phyloP scores from a whole-genome alignment of 2,113 vertebrate genomes.

The Tachysurus fulvidraco region DNA sequence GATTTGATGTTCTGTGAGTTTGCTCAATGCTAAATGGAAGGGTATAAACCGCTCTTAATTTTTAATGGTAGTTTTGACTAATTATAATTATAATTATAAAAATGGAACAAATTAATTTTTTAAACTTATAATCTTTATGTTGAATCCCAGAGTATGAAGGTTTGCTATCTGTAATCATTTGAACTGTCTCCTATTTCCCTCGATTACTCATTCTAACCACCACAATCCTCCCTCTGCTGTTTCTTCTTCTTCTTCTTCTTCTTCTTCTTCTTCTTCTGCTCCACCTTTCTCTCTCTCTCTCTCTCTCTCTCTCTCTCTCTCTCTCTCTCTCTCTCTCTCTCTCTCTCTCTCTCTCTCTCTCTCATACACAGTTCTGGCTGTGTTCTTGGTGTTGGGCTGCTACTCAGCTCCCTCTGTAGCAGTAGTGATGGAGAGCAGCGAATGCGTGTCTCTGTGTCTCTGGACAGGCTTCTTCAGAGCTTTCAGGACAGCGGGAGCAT shows the following conservation, averaged over 20 bases:
- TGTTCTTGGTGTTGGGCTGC: conserved; percentile 85
- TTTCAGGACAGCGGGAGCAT: conserved; percentile 77
- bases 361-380: conserved; percentile 77
- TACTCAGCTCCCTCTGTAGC: conserved; percentile 81
- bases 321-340: no score
- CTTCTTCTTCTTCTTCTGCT: background rate
- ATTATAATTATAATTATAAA: background rate
- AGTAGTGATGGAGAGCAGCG: conserved; percentile 73
- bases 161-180: background rate
- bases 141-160: background rate
- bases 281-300: background rate
- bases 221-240: background rate
- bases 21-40: background rate
- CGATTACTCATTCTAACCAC: background rate
- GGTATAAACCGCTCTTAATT: background rate
- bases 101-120: background rate
- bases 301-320: background rate
- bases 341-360: background rate
- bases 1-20: background rate
- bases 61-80: background rate
- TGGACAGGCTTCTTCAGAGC: conserved; percentile 75
- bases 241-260: background rate
- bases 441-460: conserved; percentile 63
- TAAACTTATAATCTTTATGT: background rate
- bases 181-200: background rate